These are phyloP conservation scores for Rafetus swinhoei DNA, from an alignment of 2,113 vertebrate species.

Conservation along the genomic window DNA sequence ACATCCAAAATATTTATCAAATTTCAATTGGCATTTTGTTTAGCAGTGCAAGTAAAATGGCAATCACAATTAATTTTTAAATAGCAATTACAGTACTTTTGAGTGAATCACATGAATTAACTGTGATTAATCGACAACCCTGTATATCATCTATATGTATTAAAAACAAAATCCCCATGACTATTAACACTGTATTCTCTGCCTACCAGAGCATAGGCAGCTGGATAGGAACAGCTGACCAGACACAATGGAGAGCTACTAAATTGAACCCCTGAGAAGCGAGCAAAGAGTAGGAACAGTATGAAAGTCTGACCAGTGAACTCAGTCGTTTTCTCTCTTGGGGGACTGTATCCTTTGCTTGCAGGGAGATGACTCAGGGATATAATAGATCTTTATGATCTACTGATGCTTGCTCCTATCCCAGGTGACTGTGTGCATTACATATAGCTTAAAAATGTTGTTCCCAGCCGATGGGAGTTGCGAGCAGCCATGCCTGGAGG, in stretches of 20 bases:
- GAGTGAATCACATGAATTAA: too few species aligned
- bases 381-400: neutral
- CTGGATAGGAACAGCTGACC: neutral
- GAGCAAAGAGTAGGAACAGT: fast-evolving
- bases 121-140: too few species aligned
- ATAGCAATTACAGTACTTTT: too few species aligned
- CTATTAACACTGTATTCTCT: fast-evolving
- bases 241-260: neutral
- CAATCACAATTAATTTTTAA: too few species aligned
- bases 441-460: neutral
- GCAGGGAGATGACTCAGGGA: neutral
- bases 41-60: too few species aligned
- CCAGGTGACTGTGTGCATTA: neutral
- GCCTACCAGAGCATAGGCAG: neutral
- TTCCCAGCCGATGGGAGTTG: too few species aligned
- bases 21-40: too few species aligned
- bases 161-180: constrained; percentile 28
- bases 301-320: neutral
- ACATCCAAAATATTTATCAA: too few species aligned
- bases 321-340: neutral
- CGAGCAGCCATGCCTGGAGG: too few species aligned
- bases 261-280: neutral
- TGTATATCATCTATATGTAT: constrained; percentile 1
- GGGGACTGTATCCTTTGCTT: neutral
- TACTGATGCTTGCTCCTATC: neutral